Evolutionary conservation across 2,888 invertebrate genomes (phyloP), one percentile per base, ranked within the genome.

Genomic region (Tolmerus cingulatus): DNA sequence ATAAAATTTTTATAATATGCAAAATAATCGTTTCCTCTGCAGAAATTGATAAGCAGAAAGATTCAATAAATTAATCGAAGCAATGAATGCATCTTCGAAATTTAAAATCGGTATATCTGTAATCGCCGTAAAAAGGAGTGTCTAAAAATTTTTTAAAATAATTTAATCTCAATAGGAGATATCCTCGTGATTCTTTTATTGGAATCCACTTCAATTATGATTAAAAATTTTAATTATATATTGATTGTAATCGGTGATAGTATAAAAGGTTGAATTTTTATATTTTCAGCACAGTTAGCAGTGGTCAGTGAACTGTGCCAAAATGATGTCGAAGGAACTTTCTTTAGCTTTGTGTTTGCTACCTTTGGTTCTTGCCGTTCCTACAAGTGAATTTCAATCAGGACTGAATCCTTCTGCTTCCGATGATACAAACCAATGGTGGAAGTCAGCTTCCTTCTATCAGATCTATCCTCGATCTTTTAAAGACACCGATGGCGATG

Each of bases 391-490:
- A 84, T 92, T 91, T 88, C 91, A 90, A 87, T 89, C 90, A 2
- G 87, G 90, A 34, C 90, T 90, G 87, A 40, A 90, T 88, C 84
- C 89, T 89, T 7, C 19, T 23, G n/a, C 12, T 30, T 66, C 27
- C 8, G 23, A 66, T 27, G 12, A 66, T 9, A 66, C 92, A 77
- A 90, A 93, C 1, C 95, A 96, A 89, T 98, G 98, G 98, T 98
- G 97, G 96, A 94, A 97, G 91, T 95, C 95, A 81, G 95, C 95
- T 51, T 94, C 95, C 8, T 94, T 97, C 86, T 98, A 98, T 93
- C 97, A 98, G 93, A 95, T 97, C 87, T 97, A 97, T 91, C 96
- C 97, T 0, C 94, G 96, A 87, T 97, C 97, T 0, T 98, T 97
- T 92, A 95, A 95, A 91, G 98, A 98, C 91, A 95, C 95, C 23